Evolutionary conservation across 2,797 vertebrate species (phyloP), one percentile per base, ranked within the genome.

Genomic region (Hippocampus kuda): DNA sequence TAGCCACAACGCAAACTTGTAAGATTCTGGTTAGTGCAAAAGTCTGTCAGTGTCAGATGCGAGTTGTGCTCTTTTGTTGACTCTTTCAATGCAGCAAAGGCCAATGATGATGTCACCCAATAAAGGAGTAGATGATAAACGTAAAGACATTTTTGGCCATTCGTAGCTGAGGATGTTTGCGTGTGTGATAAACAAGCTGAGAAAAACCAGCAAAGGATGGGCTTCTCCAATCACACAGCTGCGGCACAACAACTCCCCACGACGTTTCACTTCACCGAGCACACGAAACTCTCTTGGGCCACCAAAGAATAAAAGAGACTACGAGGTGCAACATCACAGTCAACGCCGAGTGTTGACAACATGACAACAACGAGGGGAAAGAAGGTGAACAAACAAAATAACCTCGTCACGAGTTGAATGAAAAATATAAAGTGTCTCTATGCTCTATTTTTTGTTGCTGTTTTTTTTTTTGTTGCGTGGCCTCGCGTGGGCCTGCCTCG

Each of bases 391-490:
- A 75, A 74, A 72, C 27, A 73, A 68, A 85, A 78, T 66, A 76
- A 75, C 56, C 26, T 76, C 5, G 44, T 70, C 71, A 65, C 70
- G 72, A 73, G 64, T 70, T 70, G 79, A 82, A 80, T 76, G 77
- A 81, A 80, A 77, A 75, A 79, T 74, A 84, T 85, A 86, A 88
- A 89, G 80, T 88, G 87, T 88, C 75, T 86, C 75, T 86, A 86
- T 85, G 83, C 81, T 84, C 71, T 77, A 73, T 71, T 71, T 63
- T 78, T 77, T 66, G 3, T 46, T 62, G 51, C 3, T 38, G 27
- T 60, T 41, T 22, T 5, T 30, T 5, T 30, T 63, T 70, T 67
- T 77, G 70, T 24, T 68, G 61, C 62, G 69, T 69, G 71, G 72
- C 70, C 79, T 70, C 30, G 78, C 63, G 18, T 73, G 71, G 76